Base-by-base conservation (phyloP, 1,140 invertebrate species). In the Neodiprion virginianus region DNA sequence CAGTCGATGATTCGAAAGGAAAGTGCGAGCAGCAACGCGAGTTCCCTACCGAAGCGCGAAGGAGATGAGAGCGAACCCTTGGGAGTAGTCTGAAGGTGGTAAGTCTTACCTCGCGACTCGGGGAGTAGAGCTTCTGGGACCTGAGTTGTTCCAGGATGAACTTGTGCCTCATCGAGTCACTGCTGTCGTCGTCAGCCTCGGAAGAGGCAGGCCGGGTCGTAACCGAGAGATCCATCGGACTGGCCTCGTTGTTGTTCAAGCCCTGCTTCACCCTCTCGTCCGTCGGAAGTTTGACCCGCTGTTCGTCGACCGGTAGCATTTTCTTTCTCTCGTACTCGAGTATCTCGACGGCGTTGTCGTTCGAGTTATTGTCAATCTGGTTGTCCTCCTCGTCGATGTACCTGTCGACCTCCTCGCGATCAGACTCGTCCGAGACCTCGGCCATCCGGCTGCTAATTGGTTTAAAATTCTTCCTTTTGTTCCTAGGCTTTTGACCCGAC, bases 401-500 rank as follows among this genome's bases (percentile, higher is more conserved):
- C 49, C 80, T 78, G 0, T 78, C 74, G 72, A 85, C 83, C 67
- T 81, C 68, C n/a, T 71, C 70, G 21, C 70, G 21, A 17, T 71
- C 70, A 4, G 82, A 83, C 47, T 88, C 88, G 77, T 90, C 89
- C 50, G 86, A 88, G n/a, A 89, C 85, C 79, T 88, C 88, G 47
- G 88, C 87, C 84, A 89, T 89, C 70, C 89, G 85, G 72, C 90
- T 91, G 82, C 88, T 91, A 78, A 90, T 88, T 17, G 90, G 90
- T 76, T 91, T 89, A 79, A 91, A 91, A 80, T 91, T 91, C 76
- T 91, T 91, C 47, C 90, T 83, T 76, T 91, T 91, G 79, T 91
- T 91, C 0, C 89, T 85, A 66, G 87, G 87, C 71, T 88, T 88
- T 75, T 88, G 86, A 66, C 87, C 86, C 73, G 82, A 84, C 67